Conservation (phyloP, 2,888 invertebrate genomes). For the Leucozona laternaria region DNA sequence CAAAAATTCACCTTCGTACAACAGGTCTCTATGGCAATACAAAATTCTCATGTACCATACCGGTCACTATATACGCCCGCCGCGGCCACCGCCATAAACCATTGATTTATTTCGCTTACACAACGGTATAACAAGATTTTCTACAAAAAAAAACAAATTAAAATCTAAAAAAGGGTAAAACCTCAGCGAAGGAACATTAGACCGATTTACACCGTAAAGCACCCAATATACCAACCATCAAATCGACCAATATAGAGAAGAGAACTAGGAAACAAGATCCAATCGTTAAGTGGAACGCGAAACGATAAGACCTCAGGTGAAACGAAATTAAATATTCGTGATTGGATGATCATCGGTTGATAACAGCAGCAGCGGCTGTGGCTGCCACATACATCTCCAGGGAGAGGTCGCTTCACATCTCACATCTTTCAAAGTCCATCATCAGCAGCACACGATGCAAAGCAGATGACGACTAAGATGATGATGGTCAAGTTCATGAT, state of each 20-base stretch:
- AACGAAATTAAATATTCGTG: conserved; percentile 84
- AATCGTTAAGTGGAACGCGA: conserved; percentile 76
- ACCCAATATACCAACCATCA: conserved; percentile 16
- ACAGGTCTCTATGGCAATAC: conserved; percentile 51
- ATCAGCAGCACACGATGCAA: conserved; percentile 40
- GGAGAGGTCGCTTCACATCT: not conserved
- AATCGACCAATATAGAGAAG: conserved; percentile 15
- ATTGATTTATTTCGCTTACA: conserved; percentile 72
- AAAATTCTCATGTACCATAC: conserved; percentile 55
- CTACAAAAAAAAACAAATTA: conserved; percentile 58
- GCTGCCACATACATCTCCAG: conserved; percentile 48
- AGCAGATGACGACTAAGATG: conserved; percentile 60
- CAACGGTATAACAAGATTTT: conserved; percentile 75
- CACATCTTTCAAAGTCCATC: conserved; percentile 34
- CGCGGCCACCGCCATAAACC: conserved; percentile 51
- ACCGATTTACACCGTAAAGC: conserved; percentile 13
- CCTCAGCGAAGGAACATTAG: conserved; percentile 22
- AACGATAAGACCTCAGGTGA: conserved; percentile 81
- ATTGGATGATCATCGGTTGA: conserved; percentile 82
- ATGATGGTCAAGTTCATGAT: conserved; percentile 82
- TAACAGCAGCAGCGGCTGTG: conserved; percentile 47
- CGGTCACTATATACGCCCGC: conserved; percentile 5
- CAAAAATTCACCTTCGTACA: conserved; percentile 42
- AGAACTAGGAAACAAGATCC: conserved; percentile 75
- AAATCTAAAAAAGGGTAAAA: conserved; percentile 61